A percentile compares a stretch with the other conserved stretches of the same genome.
phyloP scores from a whole-genome alignment of 2,888 invertebrate genomes.

The Trachelus tabidus region DNA sequence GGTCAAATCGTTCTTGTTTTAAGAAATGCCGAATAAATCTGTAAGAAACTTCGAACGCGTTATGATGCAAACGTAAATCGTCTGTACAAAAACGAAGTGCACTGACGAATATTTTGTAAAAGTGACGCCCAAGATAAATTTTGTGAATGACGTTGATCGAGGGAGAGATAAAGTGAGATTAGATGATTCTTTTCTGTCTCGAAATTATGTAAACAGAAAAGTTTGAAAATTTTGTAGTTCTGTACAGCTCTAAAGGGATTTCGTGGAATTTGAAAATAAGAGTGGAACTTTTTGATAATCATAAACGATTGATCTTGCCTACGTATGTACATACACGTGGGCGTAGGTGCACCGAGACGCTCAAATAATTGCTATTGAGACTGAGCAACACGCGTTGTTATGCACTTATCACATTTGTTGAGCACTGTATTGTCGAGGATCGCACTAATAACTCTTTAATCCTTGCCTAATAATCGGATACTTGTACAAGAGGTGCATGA shows the following conservation, averaged over 20 bases:
- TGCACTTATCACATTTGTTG: not conserved
- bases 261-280: not conserved
- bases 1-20: not conserved
- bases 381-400: constrained; percentile 5
- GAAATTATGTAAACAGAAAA: not conserved
- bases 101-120: not conserved
- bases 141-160: not conserved
- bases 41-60: not conserved
- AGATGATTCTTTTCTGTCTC: not conserved
- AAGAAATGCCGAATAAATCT: not conserved
- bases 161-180: not conserved
- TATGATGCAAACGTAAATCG: not conserved
- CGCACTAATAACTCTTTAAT: not conserved
- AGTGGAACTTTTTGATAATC: not conserved
- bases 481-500: not conserved
- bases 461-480: not conserved
- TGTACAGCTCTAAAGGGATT: not conserved
- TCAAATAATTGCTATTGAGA: not conserved
- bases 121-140: not conserved
- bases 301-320: not conserved
- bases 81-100: not conserved
- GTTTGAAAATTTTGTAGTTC: not conserved
- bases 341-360: not conserved
- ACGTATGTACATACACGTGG: not conserved
- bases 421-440: not conserved